Base-by-base conservation (phyloP, 2,113 vertebrate species). In the Tyrannus savana region DNA sequence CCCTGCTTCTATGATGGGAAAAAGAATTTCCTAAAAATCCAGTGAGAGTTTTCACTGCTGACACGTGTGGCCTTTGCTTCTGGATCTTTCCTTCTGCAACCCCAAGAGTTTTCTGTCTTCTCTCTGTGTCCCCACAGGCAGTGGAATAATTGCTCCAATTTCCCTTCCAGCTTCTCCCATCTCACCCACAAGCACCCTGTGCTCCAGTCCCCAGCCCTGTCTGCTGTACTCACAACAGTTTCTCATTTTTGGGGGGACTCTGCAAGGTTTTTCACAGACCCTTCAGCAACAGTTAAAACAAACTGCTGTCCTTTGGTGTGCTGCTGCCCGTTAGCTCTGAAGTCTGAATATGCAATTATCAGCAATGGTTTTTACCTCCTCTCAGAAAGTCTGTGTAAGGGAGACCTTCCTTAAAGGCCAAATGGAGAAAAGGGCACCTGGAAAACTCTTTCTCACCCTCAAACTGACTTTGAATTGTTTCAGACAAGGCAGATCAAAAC, bases 51-150 rank as follows among this genome's bases (percentile, higher is more conserved):
- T 84, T 37, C 16, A 8, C 30, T 59, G 21, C 37, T 84, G 59
- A 42, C 76, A 77, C 9, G 15, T 2, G 7, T 12, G 15, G 8
- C 7, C n/a, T 89, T 73, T 89, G 7, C 25, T 15, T 89, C 28
- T 25, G 62, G 17, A 21, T 23, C 37, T 64, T 55, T 47, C 47
- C 7, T 1, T 24, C 14, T 64, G 53, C 8, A 55, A 6, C 6
- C 23, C 19, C 12, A 27, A 52, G 52, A 12, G 2, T 2, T 6
- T 62, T 75, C 24, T 55, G 10, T 12, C 24, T 60, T 66, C 63
- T 28, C 39, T 19, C 12, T 0, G 0, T 14, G 23, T 5, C 0
- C 0, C 28, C 0, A 0, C 0, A 67, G 19, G 46, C 23, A 35
- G 15, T 19, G 28, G n/a, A 67, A 60, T 6, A 35, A 75, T 49